Percentiles rank a stretch among this genome's conserved stretches.
These are phyloP conservation scores for Pelvicachromis taeniatus DNA, from an alignment of 2,113 vertebrate genomes.

Conservation along the genomic window DNA sequence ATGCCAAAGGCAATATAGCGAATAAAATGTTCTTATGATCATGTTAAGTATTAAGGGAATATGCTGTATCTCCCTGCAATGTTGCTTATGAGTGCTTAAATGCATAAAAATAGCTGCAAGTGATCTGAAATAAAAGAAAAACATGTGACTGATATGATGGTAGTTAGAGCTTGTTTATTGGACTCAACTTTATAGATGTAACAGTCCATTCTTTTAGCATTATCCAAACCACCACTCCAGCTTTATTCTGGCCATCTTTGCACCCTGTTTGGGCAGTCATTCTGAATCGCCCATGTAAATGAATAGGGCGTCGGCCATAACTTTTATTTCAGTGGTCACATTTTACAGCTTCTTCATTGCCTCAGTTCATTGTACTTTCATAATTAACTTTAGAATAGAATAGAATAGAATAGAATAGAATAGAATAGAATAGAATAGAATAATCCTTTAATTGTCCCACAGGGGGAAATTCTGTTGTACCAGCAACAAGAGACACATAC, in stretches of 20 bases:
- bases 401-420: no score
- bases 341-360: neutral
- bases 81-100: neutral
- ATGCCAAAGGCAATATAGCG: neutral
- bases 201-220: neutral
- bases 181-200: neutral
- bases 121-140: neutral
- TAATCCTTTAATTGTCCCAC: no score
- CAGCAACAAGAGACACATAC: no score
- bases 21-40: neutral
- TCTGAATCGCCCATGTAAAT: neutral
- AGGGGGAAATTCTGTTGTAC: no score
- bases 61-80: neutral
- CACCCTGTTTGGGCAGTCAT: neutral
- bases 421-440: no score
- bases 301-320: neutral
- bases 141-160: neutral
- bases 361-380: neutral
- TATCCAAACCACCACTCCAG: neutral
- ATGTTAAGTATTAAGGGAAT: neutral
- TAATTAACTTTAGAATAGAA: no score
- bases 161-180: neutral
- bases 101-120: neutral
- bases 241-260: neutral
- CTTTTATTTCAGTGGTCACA: neutral